Evolutionary conservation across 2,888 invertebrate genomes (phyloP), one percentile per base, ranked within the genome.

Genomic region (Esperia sulphurella): DNA sequence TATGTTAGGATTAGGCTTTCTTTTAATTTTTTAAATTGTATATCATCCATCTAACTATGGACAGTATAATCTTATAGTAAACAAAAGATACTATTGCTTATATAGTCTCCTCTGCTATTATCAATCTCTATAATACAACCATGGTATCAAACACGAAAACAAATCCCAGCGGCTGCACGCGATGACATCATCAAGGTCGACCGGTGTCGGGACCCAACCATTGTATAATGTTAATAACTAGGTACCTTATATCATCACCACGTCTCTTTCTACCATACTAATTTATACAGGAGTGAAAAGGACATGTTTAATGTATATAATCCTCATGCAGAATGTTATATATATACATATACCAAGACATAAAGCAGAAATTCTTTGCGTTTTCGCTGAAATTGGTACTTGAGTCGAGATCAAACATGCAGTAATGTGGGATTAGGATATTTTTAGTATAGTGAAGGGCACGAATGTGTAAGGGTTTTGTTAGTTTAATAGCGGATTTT

Each of bases 111-210:
- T 43, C n/a, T 55, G 13, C 46, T 41, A 55, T 55, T 63, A 65
- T 59, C 61, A 57, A 53, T 51, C 57, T 55, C 55, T 61, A 59
- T 58, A 58, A 61, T 61, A 57, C 51, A 63, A 61, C 31, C 39
- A 58, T 57, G 50, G 55, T 41, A 61, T 48, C 48, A 38, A 21
- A 45, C 64, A 68, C 68, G 68, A 72, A 74, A 77, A 73, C 73
- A 75, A 68, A 78, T 70, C 69, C 61, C 63, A n/a, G 52, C 54
- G 63, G 65, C 63, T 62, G 67, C 67, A 65, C 59, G 57, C 68
- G 74, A 71, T 86, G 81, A 86, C 83, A 82, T 85, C 85, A 85
- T 58, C 86, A 85, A 86, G 86, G 86, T 71, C 80, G 68, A 54
- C 79, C 58, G 61, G 78, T 76, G 68, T 71, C 66, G 59, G 55